Evolutionary conservation across 2,797 vertebrate species (phyloP).

Genomic region (Microtus obscurus): DNA sequence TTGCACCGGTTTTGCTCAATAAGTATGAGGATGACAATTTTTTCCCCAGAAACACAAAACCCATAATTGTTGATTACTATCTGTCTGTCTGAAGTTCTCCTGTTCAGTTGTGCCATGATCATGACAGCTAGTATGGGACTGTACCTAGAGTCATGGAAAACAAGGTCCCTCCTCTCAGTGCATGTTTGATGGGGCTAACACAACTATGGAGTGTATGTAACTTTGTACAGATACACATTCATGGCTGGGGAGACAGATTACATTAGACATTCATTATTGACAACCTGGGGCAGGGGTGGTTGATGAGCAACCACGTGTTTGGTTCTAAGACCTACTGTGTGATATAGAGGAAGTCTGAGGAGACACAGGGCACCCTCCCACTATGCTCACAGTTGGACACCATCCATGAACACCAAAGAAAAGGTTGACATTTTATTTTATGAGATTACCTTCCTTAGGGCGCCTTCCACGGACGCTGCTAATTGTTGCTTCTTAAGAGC

Average conservation of each 20-base stretch:
- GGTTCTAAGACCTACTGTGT: background rate
- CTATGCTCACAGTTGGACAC: background rate
- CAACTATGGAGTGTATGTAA: background rate
- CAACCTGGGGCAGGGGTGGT: background rate
- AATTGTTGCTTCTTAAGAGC: conserved; percentile 88
- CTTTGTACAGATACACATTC: background rate
- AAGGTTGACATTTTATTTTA: background rate
- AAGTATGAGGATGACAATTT: background rate
- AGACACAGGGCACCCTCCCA: fast-evolving
- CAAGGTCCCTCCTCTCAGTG: background rate
- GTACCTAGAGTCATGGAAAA: background rate
- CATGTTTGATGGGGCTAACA: background rate
- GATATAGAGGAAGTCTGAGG: background rate
- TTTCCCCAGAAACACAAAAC: background rate
- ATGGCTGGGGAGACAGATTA: background rate
- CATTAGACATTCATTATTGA: background rate
- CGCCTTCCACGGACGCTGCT: conserved; percentile 87
- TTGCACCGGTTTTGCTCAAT: background rate
- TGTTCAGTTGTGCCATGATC: background rate
- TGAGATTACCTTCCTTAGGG: conserved; percentile 90
- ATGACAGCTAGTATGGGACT: background rate
- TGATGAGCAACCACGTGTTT: background rate
- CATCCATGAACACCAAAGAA: background rate
- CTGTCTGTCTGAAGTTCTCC: background rate
- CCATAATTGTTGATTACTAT: background rate